Evolutionary conservation across 2,113 vertebrate genomes (phyloP), one percentile per base, ranked within the genome.

Genomic region (Agelaius tricolor): DNA sequence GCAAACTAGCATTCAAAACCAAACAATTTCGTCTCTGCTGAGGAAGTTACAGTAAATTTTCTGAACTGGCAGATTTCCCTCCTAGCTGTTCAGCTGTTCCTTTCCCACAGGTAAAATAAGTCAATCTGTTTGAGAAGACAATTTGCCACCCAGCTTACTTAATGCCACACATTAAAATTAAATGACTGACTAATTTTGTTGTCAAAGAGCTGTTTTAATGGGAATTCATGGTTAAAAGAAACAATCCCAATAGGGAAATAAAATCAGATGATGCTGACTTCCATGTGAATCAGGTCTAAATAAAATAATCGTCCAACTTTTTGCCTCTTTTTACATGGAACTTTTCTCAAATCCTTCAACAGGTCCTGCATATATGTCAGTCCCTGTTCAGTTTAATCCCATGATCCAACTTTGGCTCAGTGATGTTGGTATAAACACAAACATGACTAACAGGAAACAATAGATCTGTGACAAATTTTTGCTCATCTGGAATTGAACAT

Each of bases 41-140:
- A 51, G 52, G 84, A 85, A 93, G 88, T 94, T 88, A 80, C 89
- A 91, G 86, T 92, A 96, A 89, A 95, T 96, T 91, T 58, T 87
- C 78, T 84, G 86, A 90, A 95, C 91, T 84, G 89, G 94, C 93
- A 86, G 91, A 93, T 95, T 96, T 97, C 90, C 95, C 89, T 91
- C 63, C 66, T 94, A 89, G 89, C 85, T 87, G 74, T 94, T 96
- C 94, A 96, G 91, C 95, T 97, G 87, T 83, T 94, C 92, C 77
- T 95, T 96, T 63, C 81, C 92, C 93, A 93, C 77, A 97, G 91
- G 94, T 97, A 94, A 94, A 94, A 91, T 77, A 81, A 96, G 93
- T 89, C 90, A 92, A 96, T 87, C 87, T 88, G 89, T 61, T 95
- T 89, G 84, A 96, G 33, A 23, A 75, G 79, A 61, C 74, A 84